Evolutionary conservation across 1,140 invertebrate species (phyloP).

Genomic region (Papilio glaucus): DNA sequence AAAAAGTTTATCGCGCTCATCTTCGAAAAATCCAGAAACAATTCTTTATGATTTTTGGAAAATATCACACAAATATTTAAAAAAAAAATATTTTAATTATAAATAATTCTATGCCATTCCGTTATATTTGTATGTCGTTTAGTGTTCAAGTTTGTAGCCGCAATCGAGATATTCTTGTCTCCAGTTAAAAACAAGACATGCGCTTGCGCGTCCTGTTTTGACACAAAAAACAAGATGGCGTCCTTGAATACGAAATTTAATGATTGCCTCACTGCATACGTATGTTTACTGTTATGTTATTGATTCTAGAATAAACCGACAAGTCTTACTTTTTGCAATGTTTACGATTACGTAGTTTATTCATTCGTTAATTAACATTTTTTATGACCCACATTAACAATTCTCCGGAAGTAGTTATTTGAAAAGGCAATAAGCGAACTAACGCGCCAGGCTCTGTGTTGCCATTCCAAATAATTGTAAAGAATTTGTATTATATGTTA

Average conservation of each 20-base stretch:
- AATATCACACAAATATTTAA: not conserved
- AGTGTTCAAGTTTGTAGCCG: slow-evolving; percentile 9
- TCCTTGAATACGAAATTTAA: slow-evolving; percentile 35
- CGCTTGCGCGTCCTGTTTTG: slow-evolving; percentile 29
- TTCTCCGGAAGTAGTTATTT: not conserved
- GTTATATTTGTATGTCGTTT: not conserved
- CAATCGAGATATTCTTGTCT: not conserved
- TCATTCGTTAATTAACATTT: not conserved
- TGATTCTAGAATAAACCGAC: slow-evolving; percentile 12
- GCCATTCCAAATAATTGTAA: not conserved
- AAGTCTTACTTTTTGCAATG: not conserved
- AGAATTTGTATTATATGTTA: slow-evolving; percentile 5
- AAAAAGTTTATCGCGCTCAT: too few species aligned
- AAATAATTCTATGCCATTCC: not conserved
- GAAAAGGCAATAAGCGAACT: not conserved
- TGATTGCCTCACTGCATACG: slow-evolving; percentile 20
- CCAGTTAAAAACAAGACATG: not conserved
- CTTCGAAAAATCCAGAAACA: too few species aligned
- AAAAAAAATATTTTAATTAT: not conserved
- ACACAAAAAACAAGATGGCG: slow-evolving; percentile 35
- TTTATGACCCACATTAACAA: slow-evolving; percentile 8
- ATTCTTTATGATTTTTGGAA: not conserved
- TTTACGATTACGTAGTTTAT: slow-evolving; percentile 17
- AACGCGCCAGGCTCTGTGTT: not conserved
- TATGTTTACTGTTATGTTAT: slow-evolving; percentile 31